Evolutionary conservation across 2,113 vertebrate genomes (phyloP), one percentile per base, ranked within the genome.

Genomic region (Jaculus jaculus): DNA sequence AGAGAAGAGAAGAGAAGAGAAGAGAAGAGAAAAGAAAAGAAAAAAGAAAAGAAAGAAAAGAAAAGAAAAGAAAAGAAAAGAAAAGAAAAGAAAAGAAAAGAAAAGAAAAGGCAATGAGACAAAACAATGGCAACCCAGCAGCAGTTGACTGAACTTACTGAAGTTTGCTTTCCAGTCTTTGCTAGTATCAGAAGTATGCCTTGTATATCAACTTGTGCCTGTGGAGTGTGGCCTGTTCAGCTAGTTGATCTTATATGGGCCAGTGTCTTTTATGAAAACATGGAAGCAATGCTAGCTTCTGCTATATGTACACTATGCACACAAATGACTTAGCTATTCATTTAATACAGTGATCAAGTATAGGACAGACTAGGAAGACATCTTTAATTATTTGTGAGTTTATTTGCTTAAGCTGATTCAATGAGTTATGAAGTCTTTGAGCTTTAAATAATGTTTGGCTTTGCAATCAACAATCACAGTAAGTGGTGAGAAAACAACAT

Each of bases 171-270:
- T 83, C n/a, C 79, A 65, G 17, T 30, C n/a, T 28, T 24, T 26
- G 13, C 26, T 71, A 21, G 10, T 54, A 77, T 84, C 69, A 63
- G 73, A 78, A 24, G 7, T 13, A 51, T 21, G 8, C 6, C 13
- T 87, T 71, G 5, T 16, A 34, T 10, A 24, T 77, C 7, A 34
- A 1, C 32, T 18, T 12, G 2, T 69, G 10, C 1, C 28, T 32
- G 39, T 9, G 2, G 30, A 66, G 7, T 17, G n/a, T 2, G 3
- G 5, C 0, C 1, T 34, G 17, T 39, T 69, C 28, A 30, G 4
- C 32, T 90, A 3, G 26, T 7, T 69, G 58, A 80, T 2, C 7
- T 89, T 51, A 73, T 1, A 86, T 1, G 9, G 3, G 51, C 3
- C n/a, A 21, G 68, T 11, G 5, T 12, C 11, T 69, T n/a, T 90